Conservation (phyloP, 2,113 vertebrate species). For the Xiphophorus hellerii region DNA sequence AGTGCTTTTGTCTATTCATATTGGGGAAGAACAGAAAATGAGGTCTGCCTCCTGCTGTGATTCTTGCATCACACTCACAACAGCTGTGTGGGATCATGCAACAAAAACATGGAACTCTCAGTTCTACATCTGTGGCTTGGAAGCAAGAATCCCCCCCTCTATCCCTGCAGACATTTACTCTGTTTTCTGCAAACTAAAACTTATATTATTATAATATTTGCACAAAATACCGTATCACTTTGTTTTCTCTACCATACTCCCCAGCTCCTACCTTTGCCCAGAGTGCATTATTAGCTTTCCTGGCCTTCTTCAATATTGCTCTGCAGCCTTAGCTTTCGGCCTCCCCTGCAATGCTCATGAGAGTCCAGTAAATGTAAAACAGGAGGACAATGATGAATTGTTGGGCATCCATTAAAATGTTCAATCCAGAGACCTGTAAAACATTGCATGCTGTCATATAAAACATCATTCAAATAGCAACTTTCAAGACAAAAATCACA, state of each 20-base stretch:
- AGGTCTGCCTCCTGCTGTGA: conserved; percentile 51
- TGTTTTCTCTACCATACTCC: not conserved
- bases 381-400: conserved; percentile 4
- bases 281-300: conserved; percentile 19
- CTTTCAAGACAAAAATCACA: no score
- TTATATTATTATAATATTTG: conserved; percentile 19
- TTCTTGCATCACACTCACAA: conserved; percentile 54
- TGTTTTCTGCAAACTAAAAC: conserved; percentile 24
- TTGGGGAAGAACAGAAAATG: conserved; percentile 54
- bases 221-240: not conserved
- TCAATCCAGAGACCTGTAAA: conserved; percentile 8
- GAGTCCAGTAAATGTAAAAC: conserved; percentile 34
- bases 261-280: not conserved
- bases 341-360: conserved; percentile 18
- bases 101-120: conserved; percentile 29
- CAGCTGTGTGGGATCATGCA: conserved; percentile 56
- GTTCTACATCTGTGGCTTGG: conserved; percentile 9
- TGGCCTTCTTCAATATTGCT: conserved; percentile 10
- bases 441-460: not conserved
- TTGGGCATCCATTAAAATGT: not conserved
- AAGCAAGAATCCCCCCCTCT: conserved; percentile 1
- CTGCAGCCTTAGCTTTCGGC: not conserved
- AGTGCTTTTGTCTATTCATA: conserved; percentile 8
- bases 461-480: no score
- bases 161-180: not conserved